Base-by-base conservation (phyloP, 2,797 vertebrate genomes). In the Carapus acus region DNA sequence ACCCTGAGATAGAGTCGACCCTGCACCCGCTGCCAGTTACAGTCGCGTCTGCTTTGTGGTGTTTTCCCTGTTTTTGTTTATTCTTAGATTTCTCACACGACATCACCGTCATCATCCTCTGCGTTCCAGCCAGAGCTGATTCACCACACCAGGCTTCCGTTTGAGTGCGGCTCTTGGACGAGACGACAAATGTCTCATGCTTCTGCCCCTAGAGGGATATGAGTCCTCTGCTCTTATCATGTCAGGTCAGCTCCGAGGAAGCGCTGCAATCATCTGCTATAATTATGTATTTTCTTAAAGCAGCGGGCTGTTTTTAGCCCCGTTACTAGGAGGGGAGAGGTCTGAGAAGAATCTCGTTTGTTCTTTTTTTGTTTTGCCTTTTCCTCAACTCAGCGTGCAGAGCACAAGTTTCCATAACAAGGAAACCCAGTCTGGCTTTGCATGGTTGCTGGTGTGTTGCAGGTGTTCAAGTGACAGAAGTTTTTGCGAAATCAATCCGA, bases 171-270 rank as follows among this genome's bases (percentile, higher is more conserved):
- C 52, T 65, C 56, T 49, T n/a, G 65, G 56, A 51, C 39, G 42
- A 48, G 47, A 55, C 62, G 51, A 63, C 57, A 45, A 58, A 65
- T 47, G 58, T 55, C 57, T 54, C 51, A 0, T 4, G 16, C 41
- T 53, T 62, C 20, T 18, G n/a, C 39, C 40, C 44, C 9, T 8
- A 13, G 54, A 64, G 49, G 49, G 62, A 54, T 22, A 36, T 48
- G 9, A 49, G 62, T 64, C 16, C 47, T 29, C 37, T 40, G 48
- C 44, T 51, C 33, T 41, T 52, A 42, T 52, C 17, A 43, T 50
- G 53, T 58, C 21, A 49, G 18, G 50, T 6, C 47, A 12, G 24
- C 40, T 53, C 43, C 41, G 20, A 54, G 16, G 31, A 1, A 42
- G 34, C 2, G 11, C 13, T 40, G 36, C n/a, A 42, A 49, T 42